These are phyloP conservation scores for Beris morrisii DNA, from an alignment of 2,888 invertebrate genomes.

Conservation along the genomic window DNA sequence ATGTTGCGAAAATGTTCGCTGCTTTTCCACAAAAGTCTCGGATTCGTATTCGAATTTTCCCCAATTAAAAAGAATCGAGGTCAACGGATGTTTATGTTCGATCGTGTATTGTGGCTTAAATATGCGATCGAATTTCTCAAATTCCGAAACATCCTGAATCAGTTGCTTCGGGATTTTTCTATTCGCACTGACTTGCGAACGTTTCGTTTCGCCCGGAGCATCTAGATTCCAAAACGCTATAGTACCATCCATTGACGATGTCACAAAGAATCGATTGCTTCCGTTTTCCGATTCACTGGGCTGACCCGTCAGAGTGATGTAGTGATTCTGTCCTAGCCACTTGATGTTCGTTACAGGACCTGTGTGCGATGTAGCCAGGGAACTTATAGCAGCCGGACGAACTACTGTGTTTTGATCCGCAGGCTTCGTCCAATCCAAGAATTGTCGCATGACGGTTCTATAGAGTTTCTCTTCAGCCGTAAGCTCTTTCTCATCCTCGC, in stretches of 20 bases:
- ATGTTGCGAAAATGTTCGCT: background rate
- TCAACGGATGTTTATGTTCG: conserved; percentile 58
- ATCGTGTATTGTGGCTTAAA: conserved; percentile 65
- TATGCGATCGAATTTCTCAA: conserved; percentile 62
- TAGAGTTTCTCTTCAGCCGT: conserved; percentile 67
- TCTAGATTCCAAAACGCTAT: conserved; percentile 74
- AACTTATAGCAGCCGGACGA: conserved; percentile 64
- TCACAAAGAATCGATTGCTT: conserved; percentile 64
- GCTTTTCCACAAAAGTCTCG: too few relatives aligned
- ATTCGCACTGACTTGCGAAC: conserved; percentile 41
- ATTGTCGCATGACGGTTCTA: conserved; percentile 62
- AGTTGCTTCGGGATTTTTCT: conserved; percentile 62
- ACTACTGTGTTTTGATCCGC: conserved; percentile 63
- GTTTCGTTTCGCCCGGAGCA: conserved; percentile 41
- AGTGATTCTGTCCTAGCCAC: conserved; percentile 68
- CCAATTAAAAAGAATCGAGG: conserved; percentile 49
- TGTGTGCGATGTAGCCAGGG: conserved; percentile 64
- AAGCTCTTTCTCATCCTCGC: conserved; percentile 65
- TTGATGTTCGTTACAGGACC: conserved; percentile 65
- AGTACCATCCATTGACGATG: conserved; percentile 68
- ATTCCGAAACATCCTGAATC: conserved; percentile 63
- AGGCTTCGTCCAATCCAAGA: conserved; percentile 71
- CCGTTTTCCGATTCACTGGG: conserved; percentile 54
- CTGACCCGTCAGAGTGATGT: conserved; percentile 64
- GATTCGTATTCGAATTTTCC: conserved; percentile 42